Conservation (phyloP, 2,113 vertebrate species). For the Proteles cristata region DNA sequence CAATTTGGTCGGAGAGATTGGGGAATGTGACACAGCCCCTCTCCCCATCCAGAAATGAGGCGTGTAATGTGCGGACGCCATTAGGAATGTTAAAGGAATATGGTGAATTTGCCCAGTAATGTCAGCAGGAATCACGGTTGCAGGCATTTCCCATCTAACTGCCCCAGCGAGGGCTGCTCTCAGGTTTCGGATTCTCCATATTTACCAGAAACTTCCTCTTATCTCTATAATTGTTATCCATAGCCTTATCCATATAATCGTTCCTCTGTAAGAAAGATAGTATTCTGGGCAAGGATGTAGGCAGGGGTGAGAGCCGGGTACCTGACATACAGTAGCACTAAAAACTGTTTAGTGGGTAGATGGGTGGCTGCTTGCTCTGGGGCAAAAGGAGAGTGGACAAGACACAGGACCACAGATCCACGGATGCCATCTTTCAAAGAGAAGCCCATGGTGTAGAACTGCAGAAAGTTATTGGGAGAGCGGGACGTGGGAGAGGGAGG, state of each 20-base stretch:
- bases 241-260: neutral
- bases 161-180: neutral
- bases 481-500: rapidly evolving
- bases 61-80: neutral
- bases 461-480: neutral
- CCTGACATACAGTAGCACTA: neutral
- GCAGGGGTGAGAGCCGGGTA: neutral
- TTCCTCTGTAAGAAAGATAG: neutral
- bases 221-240: no score
- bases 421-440: neutral
- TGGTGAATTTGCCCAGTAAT: neutral
- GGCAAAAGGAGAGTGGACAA: neutral
- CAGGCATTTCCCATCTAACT: neutral
- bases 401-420: neutral
- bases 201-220: neutral
- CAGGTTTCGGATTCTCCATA: neutral
- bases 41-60: constrained; percentile 30
- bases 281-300: neutral
- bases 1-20: neutral
- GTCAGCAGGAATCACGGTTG: neutral
- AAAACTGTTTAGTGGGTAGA: neutral
- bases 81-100: neutral
- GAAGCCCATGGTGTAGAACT: neutral
- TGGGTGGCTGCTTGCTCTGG: neutral
- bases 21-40: neutral